Evolutionary conservation across 2,113 vertebrate genomes (phyloP).

Genomic region (Plectropomus leopardus): DNA sequence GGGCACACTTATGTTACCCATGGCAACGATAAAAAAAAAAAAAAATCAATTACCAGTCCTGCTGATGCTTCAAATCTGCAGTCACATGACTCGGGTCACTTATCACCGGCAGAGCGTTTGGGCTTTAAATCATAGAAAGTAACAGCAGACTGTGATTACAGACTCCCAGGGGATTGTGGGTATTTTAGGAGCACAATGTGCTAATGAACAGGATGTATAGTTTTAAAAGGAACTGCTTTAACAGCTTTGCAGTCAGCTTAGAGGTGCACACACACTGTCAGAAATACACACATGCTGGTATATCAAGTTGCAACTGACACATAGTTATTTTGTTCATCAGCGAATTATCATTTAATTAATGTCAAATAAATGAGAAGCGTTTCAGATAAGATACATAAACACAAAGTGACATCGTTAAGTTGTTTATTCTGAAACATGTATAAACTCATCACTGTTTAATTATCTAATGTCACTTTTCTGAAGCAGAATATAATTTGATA

Average conservation of each 20-base stretch:
- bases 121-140: background rate
- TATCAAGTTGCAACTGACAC: too few species aligned
- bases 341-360: too few species aligned
- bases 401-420: background rate
- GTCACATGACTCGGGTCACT: background rate
- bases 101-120: background rate
- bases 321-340: too few species aligned
- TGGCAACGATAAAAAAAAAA: conserved; percentile 1
- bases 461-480: background rate
- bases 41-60: background rate
- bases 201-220: background rate
- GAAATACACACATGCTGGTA: too few species aligned
- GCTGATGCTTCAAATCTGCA: conserved; percentile 22
- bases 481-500: background rate
- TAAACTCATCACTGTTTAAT: background rate
- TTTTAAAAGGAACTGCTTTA: background rate
- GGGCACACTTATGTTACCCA: conserved; percentile 1
- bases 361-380: too few species aligned
- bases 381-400: too few species aligned
- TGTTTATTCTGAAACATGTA: background rate
- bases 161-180: conserved; percentile 30
- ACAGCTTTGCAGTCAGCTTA: too few species aligned
- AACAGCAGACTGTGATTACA: background rate
- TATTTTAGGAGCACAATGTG: conserved; percentile 14
- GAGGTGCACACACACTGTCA: too few species aligned